These are phyloP conservation scores for Pandion haliaetus DNA, from an alignment of 2,113 vertebrate genomes.

Conservation along the genomic window DNA sequence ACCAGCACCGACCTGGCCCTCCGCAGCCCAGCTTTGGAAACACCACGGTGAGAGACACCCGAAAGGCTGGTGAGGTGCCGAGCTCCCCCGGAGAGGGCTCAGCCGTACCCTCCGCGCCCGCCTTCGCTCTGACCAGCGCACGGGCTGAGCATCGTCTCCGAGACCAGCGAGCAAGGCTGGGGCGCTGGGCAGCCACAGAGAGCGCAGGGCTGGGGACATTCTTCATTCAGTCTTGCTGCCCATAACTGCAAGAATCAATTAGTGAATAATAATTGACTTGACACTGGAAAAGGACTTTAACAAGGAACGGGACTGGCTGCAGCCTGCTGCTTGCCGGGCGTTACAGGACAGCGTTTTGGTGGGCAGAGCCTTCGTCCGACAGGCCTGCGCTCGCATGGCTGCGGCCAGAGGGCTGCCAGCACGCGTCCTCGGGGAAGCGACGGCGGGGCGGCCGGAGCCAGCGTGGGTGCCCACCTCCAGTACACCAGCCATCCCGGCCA, in stretches of 20 bases:
- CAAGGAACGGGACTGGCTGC: rapidly evolving
- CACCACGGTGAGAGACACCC: neutral
- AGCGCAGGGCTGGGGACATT: rapidly evolving
- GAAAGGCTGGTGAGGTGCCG: rapidly evolving
- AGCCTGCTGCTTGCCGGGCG: neutral
- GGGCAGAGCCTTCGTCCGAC: neutral
- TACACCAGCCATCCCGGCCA: too few relatives aligned
- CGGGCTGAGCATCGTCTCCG: rapidly evolving
- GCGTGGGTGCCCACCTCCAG: neutral
- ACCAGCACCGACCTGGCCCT: neutral
- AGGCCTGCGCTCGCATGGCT: rapidly evolving
- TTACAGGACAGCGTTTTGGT: rapidly evolving
- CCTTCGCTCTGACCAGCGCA: rapidly evolving
- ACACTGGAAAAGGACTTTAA: neutral
- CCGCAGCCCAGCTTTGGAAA: neutral
- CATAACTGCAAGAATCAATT: neutral
- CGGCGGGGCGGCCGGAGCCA: too few relatives aligned
- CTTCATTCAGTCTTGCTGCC: neutral
- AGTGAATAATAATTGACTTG: neutral
- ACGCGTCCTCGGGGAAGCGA: rapidly evolving
- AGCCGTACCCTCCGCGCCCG: neutral
- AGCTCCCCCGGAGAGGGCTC: neutral
- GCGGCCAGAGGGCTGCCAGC: rapidly evolving
- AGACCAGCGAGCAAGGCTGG: neutral
- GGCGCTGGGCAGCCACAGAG: neutral